phyloP scores from a whole-genome alignment of 2,888 invertebrate species.

The Aproaerema taeniolella region DNA sequence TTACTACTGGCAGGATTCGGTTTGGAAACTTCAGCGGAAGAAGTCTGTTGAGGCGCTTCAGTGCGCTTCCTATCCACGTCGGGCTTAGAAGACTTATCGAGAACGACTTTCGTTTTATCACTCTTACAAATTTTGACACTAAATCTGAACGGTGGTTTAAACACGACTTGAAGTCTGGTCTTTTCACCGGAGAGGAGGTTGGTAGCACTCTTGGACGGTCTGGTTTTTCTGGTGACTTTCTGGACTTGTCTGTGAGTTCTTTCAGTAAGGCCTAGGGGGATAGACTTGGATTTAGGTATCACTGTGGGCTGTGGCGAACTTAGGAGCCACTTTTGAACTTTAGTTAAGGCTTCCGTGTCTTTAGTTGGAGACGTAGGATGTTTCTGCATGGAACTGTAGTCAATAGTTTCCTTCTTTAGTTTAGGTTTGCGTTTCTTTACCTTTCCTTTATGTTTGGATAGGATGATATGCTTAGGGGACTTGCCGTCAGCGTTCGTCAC shows the following conservation, averaged over 20 bases:
- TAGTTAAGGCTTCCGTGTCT: slow-evolving; percentile 79
- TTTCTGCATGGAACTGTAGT: slow-evolving; percentile 84
- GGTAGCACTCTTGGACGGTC: slow-evolving; percentile 83
- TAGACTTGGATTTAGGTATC: slow-evolving; percentile 90
- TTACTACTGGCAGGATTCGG: slow-evolving; percentile 41
- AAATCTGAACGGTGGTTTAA: slow-evolving; percentile 92
- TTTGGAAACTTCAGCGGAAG: slow-evolving; percentile 29
- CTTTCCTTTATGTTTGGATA: slow-evolving; percentile 68
- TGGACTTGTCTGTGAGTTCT: slow-evolving; percentile 60
- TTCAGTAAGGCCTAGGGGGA: slow-evolving; percentile 84
- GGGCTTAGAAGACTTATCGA: slow-evolving; percentile 76
- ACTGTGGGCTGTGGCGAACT: slow-evolving; percentile 81
- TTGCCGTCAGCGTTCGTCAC: slow-evolving; percentile 74
- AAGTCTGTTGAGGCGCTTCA: slow-evolving; percentile 36
- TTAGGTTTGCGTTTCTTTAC: slow-evolving; percentile 75
- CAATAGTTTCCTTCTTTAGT: slow-evolving; percentile 85
- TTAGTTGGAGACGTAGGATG: slow-evolving; percentile 74
- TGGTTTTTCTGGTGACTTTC: slow-evolving; percentile 72
- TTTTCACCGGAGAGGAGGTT: slow-evolving; percentile 82
- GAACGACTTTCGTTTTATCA: slow-evolving; percentile 80
- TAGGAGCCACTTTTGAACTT: slow-evolving; percentile 91
- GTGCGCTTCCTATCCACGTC: slow-evolving; percentile 60
- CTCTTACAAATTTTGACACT: slow-evolving; percentile 87
- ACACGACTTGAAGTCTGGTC: slow-evolving; percentile 89
- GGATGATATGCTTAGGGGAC: slow-evolving; percentile 71